Evolutionary conservation across 1,140 invertebrate species (phyloP).

Genomic region (Drosophila ambigua): DNA sequence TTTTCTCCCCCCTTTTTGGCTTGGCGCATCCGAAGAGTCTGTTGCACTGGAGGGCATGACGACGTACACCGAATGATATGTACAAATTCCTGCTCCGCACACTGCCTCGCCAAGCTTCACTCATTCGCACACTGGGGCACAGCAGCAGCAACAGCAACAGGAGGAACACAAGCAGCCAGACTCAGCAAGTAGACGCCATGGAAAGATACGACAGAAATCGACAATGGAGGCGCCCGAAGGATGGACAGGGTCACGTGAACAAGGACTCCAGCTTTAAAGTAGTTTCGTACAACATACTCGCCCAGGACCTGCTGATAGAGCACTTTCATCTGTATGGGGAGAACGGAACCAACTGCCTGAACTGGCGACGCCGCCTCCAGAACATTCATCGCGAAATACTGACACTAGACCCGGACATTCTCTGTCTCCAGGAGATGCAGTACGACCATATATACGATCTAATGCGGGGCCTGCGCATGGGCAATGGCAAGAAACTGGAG

Average conservation of each 20-base stretch:
- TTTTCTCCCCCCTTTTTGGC: neutral
- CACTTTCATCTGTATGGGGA: conserved; percentile 90
- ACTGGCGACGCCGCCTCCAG: conserved; percentile 89
- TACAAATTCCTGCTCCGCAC: conserved; percentile 42
- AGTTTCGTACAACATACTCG: conserved; percentile 94
- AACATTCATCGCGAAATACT: conserved; percentile 90
- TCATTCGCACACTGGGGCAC: conserved; percentile 1
- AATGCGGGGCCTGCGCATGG: conserved; percentile 33
- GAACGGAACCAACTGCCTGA: conserved; percentile 86
- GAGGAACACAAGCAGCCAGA: conserved; percentile 37
- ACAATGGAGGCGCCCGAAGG: too few species aligned
- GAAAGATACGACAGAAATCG: conserved; percentile 2
- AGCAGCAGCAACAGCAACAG: neutral
- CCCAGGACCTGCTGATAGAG: conserved; percentile 91
- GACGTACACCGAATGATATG: conserved; percentile 30
- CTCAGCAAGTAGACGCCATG: conserved; percentile 25
- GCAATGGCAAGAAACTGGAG: conserved; percentile 84
- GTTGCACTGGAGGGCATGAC: conserved; percentile 24
- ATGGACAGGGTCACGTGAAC: neutral
- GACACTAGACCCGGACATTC: conserved; percentile 89
- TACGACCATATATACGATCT: conserved; percentile 86
- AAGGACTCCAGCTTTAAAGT: conserved; percentile 48
- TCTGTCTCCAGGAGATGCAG: conserved; percentile 88
- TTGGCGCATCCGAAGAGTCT: neutral
- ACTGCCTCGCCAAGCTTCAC: conserved; percentile 10